Base-by-base conservation (phyloP, 2,797 vertebrate species). In the Borostomias antarcticus region DNA sequence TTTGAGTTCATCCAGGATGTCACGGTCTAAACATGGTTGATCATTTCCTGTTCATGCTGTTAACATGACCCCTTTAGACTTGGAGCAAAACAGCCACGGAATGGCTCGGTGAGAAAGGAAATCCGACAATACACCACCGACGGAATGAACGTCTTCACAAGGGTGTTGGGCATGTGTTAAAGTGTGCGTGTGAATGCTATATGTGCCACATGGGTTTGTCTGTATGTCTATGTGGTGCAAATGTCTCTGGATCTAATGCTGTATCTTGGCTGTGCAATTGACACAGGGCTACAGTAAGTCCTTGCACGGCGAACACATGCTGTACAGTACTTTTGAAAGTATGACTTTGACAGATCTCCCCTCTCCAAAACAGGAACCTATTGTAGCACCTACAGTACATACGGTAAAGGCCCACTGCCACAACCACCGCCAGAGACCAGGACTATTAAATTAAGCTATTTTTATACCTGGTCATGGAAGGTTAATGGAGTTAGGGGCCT, bases 361-460 rank as follows among this genome's bases (percentile, higher is more conserved):
- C 62, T 72, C 28, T 57, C 29, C 68, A 67, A 69, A 68, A 62
- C 73, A 75, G 64, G 30, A 73, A 58, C 43, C 56, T 52, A n/a
- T n/a, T n/a, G n/a, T n/a, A 59, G 64, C 28, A 45, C 40, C 43
- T 51, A 64, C n/a, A n/a, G n/a, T n/a, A n/a, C 32, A 68, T 59
- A 64, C 50, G 62, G 66, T 48, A 69, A 47, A 21, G 59, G 43
- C 43, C 26, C 43, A 48, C 40, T 9, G 28, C 58, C 53, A 63
- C 47, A 52, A 76, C 69, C 66, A 62, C 63, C 64, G 58, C 51
- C 45, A 69, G 62, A 47, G 45, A 78, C 63, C 66, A 74, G 64
- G 68, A 43, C 60, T 72, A 82, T 84, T 84, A 76, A 73, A 84
- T 84, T 78, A 82, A 40, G 70, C 66, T 82, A 75, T 80, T 80